phyloP scores from a whole-genome alignment of 2,797 vertebrate genomes.

The Microhierax caerulescens region DNA sequence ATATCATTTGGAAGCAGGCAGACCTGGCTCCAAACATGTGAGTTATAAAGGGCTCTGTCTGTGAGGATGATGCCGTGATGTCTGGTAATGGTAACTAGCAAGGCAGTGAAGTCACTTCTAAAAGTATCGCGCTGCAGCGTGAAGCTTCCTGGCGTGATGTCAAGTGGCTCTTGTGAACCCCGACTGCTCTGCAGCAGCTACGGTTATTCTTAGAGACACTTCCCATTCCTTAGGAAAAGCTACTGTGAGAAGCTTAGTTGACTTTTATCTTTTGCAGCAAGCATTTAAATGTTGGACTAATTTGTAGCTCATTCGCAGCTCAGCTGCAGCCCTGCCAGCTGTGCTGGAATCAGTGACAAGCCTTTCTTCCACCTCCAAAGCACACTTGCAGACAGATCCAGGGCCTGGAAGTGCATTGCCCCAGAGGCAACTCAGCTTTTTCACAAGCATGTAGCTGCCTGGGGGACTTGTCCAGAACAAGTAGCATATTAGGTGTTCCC shows the following conservation, averaged over 20 bases:
- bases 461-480: conserved; percentile 54
- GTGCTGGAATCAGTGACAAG: conserved; percentile 19
- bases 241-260: conserved; percentile 15
- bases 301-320: conserved; percentile 45
- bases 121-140: background rate
- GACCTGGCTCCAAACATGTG: background rate
- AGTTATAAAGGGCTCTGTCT: background rate
- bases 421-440: conserved; percentile 28
- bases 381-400: conserved; percentile 28
- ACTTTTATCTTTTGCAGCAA: conserved; percentile 44
- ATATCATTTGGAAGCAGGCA: background rate
- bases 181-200: background rate
- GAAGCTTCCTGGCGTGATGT: conserved; percentile 15
- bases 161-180: conserved; percentile 8
- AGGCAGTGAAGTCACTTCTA: background rate
- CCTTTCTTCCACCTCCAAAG: conserved; percentile 46
- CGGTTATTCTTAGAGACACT: conserved; percentile 26
- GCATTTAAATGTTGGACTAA: conserved; percentile 50
- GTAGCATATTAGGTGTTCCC: background rate
- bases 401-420: conserved; percentile 6
- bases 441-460: conserved; percentile 31
- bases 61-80: background rate
- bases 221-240: conserved; percentile 44
- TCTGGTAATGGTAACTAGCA: background rate
- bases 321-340: conserved; percentile 48